These are phyloP conservation scores for Dromius quadrimaculatus DNA, from an alignment of 2,888 invertebrate species.

Conservation along the genomic window DNA sequence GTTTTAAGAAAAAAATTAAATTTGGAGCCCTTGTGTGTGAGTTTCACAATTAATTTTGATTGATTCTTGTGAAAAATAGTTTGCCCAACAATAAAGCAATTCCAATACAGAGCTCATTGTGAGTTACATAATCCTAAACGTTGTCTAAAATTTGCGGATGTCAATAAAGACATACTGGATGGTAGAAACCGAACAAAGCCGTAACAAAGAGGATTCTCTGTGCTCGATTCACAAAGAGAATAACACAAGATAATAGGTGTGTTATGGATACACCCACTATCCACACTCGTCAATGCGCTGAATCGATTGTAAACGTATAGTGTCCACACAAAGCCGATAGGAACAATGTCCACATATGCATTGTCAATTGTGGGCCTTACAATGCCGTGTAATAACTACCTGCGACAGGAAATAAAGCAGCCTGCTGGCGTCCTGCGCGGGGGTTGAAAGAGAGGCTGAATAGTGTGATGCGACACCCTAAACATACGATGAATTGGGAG, in stretches of 20 bases:
- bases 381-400: slow-evolving; percentile 52
- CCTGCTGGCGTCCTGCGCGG: not conserved
- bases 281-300: slow-evolving; percentile 44
- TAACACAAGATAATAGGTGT: slow-evolving; percentile 46
- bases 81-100: too few species aligned
- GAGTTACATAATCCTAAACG: slow-evolving; percentile 22
- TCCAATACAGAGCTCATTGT: too few species aligned
- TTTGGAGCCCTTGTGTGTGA: too few species aligned
- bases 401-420: slow-evolving; percentile 45
- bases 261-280: slow-evolving; percentile 51
- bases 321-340: slow-evolving; percentile 29
- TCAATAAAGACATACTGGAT: slow-evolving; percentile 1
- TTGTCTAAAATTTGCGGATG: slow-evolving; percentile 2
- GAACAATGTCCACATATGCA: slow-evolving; percentile 47
- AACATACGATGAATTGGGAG: not conserved
- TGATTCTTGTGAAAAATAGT: too few species aligned
- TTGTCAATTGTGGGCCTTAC: slow-evolving; percentile 41
- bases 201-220: slow-evolving; percentile 11
- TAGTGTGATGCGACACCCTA: not conserved
- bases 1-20: too few species aligned
- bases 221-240: slow-evolving; percentile 43
- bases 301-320: slow-evolving; percentile 23
- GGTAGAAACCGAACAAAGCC: not conserved
- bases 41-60: too few species aligned
- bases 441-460: too few species aligned